These are phyloP conservation scores for Protosalanx chinensis DNA, from an alignment of 2,797 vertebrate genomes.

Conservation along the genomic window DNA sequence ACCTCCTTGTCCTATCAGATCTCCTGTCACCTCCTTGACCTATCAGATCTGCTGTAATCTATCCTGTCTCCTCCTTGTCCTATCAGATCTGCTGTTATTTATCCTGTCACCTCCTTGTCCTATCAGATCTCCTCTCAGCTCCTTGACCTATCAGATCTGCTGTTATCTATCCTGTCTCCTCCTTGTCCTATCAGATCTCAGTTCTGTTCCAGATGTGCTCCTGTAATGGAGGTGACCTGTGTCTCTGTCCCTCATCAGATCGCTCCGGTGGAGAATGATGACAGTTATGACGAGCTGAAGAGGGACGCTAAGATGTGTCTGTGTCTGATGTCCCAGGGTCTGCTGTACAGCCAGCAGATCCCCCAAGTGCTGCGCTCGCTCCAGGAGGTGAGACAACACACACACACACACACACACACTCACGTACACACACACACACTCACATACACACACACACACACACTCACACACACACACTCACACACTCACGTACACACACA, in stretches of 20 bases:
- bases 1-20: no score
- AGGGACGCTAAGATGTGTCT: constrained; percentile 95
- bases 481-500: no score
- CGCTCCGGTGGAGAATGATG: constrained; percentile 96
- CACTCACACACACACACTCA: constrained; percentile 4
- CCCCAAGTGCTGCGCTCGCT: constrained; percentile 88
- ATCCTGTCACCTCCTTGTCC: no score
- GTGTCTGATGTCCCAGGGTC: constrained; percentile 95
- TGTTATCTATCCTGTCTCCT: not conserved
- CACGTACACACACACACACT: not conserved
- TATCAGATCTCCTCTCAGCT: no score
- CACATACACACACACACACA: not conserved
- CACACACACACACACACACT: constrained; percentile 1
- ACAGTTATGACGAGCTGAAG: constrained; percentile 96
- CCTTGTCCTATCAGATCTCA: not conserved
- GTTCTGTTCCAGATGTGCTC: no score
- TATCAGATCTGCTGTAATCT: no score
- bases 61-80: no score
- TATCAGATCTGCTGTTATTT: no score
- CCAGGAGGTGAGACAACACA: constrained; percentile 77
- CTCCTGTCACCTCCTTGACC: no score
- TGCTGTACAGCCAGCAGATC: constrained; percentile 93
- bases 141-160: no score
- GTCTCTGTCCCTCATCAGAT: constrained; percentile 73
- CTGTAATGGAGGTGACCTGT: not conserved